Evolutionary conservation across 2,888 invertebrate species (phyloP), one percentile per base, ranked within the genome.

Genomic region (Oligia fasciuncula): DNA sequence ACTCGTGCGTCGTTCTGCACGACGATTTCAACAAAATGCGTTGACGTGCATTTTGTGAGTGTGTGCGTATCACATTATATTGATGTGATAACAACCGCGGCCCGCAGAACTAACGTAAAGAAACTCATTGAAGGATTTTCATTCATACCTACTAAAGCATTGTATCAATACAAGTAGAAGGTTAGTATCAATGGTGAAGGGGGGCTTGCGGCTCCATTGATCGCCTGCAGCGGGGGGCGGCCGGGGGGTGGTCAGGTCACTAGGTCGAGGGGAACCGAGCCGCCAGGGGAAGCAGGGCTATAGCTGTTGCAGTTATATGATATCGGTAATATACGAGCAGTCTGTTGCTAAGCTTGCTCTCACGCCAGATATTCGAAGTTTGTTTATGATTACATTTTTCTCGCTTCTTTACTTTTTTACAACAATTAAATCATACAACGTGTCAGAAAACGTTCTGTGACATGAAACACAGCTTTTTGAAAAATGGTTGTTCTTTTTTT

Each of bases 171-270:
- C 93, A 91, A 89, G 89, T 80, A 83, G 82, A 85, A 84, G 89
- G 84, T 87, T 87, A 85, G 87, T 88, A 88, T 93, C 91, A 94
- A 93, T 93, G 93, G 91, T 88, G 90, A 89, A 89, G 88, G 88
- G 85, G 89, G 84, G 84, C 81, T 84, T 70, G 88, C 91, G 91
- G 91, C 88, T 94, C 89, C 95, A 96, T 96, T 96, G 96, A 96
- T 96, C 95, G 93, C 84, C 84, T 90, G 91, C 91, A 90, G 91
- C 84, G 90, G 90, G 89, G 87, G 84, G 87, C 84, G 85, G 84
- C 90, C 81, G 87, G 85, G 91, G 89, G 88, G 83, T 88, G 85
- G 81, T 80, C 89, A 89, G 95, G 95, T 95, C 94, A 96, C 93
- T 95, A 88, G 95, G 95, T 95, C 95, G 94, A 91, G 91, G 91